Base-by-base conservation (phyloP, 2,113 vertebrate species). In the Amblyopsis rosae region DNA sequence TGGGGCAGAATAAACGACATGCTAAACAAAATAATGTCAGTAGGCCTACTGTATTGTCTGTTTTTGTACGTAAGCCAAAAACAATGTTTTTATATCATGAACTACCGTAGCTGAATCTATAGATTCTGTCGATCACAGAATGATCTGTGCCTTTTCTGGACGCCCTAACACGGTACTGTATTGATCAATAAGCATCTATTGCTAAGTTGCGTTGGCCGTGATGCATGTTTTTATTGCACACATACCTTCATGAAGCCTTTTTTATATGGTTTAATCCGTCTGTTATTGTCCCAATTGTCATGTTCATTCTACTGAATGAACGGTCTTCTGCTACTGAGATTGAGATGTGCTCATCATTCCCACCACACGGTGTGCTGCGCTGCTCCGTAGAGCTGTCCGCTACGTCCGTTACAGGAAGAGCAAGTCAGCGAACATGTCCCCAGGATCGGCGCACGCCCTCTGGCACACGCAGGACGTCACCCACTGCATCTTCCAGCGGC, bases 401-500 rank as follows among this genome's bases (percentile, higher is more conserved):
- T 56, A 3, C 33, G 12, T 70, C 59, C 47, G 16, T 86, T 91
- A 96, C 35, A 98, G 88, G 59, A 98, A 80, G 69, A 82, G 90
- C 50, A 99, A 93, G 50, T 98, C 94, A 19, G 96, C 93, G 88
- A 99, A 99, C 81, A 95, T 83, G 78, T 98, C 94, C 35, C 88
- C 94, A 0, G 95, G 93, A 64, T 94, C 88, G 50, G 59, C 91
- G 78, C 97, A 99, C 16, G 86, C 91, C 88, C 87, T 94, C 79
- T 97, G 95, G 70, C 97, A 99, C 59, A 96, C 93, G 1, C 97
- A 99, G 0, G 98, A 98, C 0, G 88, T 96, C 76, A 98, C 93
- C 98, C 95, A 98, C 88, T 96, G 94, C 95, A 99, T 96, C 89
- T 94, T 96, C 97, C 98, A 98, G 65, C 87, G 89, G n/a, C 94